Percentiles rank a stretch among this genome's conserved stretches.
These are phyloP conservation scores for Champsocephalus esox DNA, from an alignment of 2,797 vertebrate genomes.

Conservation along the genomic window DNA sequence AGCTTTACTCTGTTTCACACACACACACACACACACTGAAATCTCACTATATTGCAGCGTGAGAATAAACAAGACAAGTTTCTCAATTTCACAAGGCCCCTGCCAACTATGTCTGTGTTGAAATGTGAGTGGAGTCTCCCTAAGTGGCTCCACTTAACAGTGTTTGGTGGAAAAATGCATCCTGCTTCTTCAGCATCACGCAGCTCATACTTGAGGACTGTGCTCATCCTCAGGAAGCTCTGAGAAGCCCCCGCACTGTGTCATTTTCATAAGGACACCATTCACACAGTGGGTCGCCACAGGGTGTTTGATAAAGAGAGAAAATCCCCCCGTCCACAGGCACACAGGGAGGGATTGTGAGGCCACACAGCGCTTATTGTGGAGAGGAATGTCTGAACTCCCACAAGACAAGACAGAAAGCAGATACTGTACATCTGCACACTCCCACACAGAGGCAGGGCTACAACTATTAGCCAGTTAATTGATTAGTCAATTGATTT, in stretches of 20 bases:
- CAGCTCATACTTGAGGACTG: constrained; percentile 52
- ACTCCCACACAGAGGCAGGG: constrained; percentile 15
- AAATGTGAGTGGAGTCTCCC: constrained; percentile 39
- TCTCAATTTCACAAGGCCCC: constrained; percentile 29
- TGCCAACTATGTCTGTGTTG: constrained; percentile 39
- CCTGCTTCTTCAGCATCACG: constrained; percentile 6
- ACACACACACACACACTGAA: constrained; percentile 30
- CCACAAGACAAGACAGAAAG: constrained; percentile 59
- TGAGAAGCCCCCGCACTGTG: constrained; percentile 23
- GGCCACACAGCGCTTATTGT: constrained; percentile 76
- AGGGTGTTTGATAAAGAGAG: constrained; percentile 58
- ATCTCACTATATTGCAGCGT: constrained; percentile 20
- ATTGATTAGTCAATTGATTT: neutral
- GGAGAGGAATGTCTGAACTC: constrained; percentile 73
- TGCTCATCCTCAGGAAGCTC: constrained; percentile 61
- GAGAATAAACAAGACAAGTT: constrained; percentile 49
- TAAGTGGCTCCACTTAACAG: constrained; percentile 39
- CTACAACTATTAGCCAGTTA: neutral
- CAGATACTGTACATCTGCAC: constrained; percentile 43
- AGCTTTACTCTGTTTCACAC: neutral
- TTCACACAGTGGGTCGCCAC: constrained; percentile 44
- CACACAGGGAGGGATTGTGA: constrained; percentile 75
- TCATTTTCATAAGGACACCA: constrained; percentile 60
- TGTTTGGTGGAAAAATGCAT: constrained; percentile 7
- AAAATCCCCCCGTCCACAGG: constrained; percentile 27